Base-by-base conservation (phyloP, 2,113 vertebrate genomes). In the Galeopterus variegatus region DNA sequence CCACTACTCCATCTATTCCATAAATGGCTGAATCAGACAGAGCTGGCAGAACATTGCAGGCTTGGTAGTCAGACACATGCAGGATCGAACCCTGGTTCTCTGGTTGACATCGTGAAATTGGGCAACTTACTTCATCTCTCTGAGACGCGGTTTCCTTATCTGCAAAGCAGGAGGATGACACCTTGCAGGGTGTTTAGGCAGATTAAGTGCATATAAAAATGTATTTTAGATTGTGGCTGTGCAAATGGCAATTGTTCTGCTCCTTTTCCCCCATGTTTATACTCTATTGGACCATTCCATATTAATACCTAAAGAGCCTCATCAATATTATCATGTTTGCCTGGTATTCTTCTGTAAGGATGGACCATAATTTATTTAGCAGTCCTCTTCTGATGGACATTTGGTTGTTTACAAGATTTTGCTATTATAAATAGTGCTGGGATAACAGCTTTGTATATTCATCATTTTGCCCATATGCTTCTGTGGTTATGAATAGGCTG, bases 331-430 rank as follows among this genome's bases (percentile, higher is more conserved):
- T 84, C 14, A 36, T 56, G n/a, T 67, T 89, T 96, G 84, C 72
- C 82, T 88, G 60, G 23, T 90, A 54, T 93, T 90, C 54, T 70
- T 94, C 95, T 72, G 72, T 81, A 52, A 96, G 77, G 70, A 70
- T 69, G 21, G 45, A 12, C 60, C 67, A 91, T 94, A 36, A 97
- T 93, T 97, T 98, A 97, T 96, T 96, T 93, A 96, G 50, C 85
- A 98, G 84, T 69, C 60, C 28, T 87, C 81, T 95, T 94, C 90
- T 96, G 95, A 96, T 81, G 77, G 91, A 92, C 86, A 70, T 70
- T 79, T 52, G 77, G n/a, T 45, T 98, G 92, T 95, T 96, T 92
- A 96, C 93, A 94, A 28, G 65, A 81, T 41, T 87, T 94, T 82
- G 72, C 95, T 84, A 41, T 79, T 83, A 91, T 90, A 94, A 94